Evolutionary conservation across 1,140 invertebrate species (phyloP).

Genomic region (Magallana ariakensis): DNA sequence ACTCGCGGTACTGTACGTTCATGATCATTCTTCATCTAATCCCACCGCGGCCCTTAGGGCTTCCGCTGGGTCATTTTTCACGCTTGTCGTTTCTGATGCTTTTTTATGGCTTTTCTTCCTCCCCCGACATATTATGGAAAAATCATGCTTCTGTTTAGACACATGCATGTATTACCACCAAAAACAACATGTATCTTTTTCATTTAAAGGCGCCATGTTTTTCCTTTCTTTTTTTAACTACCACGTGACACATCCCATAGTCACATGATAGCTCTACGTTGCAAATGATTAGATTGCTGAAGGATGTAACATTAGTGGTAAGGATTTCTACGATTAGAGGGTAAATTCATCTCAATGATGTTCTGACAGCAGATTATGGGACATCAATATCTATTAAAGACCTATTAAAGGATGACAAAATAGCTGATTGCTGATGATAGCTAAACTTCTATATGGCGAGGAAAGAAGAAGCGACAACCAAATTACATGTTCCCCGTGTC

Average conservation of each 20-base stretch:
- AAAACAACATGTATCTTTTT: too few relatives aligned
- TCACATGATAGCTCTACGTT: slow-evolving; percentile 25
- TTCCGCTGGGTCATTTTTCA: slow-evolving; percentile 25
- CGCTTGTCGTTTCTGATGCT: background rate
- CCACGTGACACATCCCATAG: background rate
- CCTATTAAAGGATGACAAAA: background rate
- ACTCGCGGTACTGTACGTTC: too few relatives aligned
- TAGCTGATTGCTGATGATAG: background rate
- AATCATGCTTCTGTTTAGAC: background rate
- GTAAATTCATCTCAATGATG: background rate
- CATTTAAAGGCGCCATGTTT: background rate
- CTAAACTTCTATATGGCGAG: too few relatives aligned
- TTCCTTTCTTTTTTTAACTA: too few relatives aligned
- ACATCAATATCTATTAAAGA: background rate
- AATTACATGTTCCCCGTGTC: background rate
- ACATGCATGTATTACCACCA: too few relatives aligned
- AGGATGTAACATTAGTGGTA: background rate
- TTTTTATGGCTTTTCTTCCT: slow-evolving; percentile 28
- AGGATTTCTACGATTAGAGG: background rate
- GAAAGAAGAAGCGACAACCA: background rate
- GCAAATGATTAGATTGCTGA: background rate
- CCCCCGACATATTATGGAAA: slow-evolving; percentile 10
- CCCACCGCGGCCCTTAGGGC: background rate
- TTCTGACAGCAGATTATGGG: background rate
- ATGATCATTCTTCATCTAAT: too few relatives aligned